phyloP scores from a whole-genome alignment of 2,888 invertebrate genomes.

The Drosophila diplacantha region DNA sequence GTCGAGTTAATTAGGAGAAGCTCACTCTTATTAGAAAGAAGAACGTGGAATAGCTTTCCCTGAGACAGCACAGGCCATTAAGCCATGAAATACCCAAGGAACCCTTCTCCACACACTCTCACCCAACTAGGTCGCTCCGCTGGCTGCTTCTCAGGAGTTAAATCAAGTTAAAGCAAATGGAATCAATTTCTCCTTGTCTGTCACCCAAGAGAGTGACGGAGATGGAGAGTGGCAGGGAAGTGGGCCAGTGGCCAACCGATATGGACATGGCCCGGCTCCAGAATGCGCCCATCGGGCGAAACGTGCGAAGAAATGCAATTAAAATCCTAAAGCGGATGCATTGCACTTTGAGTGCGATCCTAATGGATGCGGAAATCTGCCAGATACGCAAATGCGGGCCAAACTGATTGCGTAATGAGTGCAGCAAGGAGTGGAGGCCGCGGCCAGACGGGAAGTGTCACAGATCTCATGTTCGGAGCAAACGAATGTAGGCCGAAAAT shows the following conservation, averaged over 20 bases:
- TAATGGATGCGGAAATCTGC: conserved; percentile 51
- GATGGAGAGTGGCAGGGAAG: conserved; percentile 25
- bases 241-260: conserved; percentile 27
- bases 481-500: conserved; percentile 41
- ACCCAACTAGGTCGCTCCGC: conserved; percentile 11
- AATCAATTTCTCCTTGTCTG: conserved; percentile 34
- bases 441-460: conserved; percentile 56
- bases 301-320: conserved; percentile 40
- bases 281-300: conserved; percentile 27
- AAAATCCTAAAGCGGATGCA: conserved; percentile 41
- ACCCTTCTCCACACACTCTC: conserved; percentile 26
- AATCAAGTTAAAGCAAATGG: conserved; percentile 18
- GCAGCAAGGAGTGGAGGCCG: conserved; percentile 9
- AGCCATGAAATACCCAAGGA: conserved; percentile 2
- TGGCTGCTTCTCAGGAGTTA: conserved; percentile 11
- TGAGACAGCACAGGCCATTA: conserved; percentile 11
- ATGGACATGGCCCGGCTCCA: conserved; percentile 31
- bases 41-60: conserved; percentile 1
- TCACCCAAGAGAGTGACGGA: conserved; percentile 19
- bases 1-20: background rate
- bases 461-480: conserved; percentile 22
- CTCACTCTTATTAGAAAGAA: background rate
- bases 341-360: conserved; percentile 1
- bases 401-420: conserved; percentile 36
- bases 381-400: conserved; percentile 25